phyloP scores from a whole-genome alignment of 1,140 invertebrate species.

The Mamestra configurata region DNA sequence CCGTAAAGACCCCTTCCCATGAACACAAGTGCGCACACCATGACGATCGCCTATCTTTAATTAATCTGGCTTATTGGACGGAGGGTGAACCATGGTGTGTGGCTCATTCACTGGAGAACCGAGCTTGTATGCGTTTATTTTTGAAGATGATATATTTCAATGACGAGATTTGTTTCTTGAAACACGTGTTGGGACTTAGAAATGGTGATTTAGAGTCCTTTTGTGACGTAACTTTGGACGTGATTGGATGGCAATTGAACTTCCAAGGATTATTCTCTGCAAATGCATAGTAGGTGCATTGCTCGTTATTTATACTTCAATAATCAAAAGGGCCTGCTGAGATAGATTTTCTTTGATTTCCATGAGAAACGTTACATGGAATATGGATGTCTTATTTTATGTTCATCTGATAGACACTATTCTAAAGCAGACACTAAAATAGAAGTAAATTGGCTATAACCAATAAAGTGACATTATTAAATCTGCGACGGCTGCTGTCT shows the following conservation, averaged over 20 bases:
- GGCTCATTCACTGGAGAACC: conserved; percentile 52
- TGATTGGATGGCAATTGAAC: too few relatives aligned
- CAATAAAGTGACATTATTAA: conserved; percentile 4
- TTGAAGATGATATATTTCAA: conserved; percentile 23
- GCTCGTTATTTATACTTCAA: not conserved
- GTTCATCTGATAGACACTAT: not conserved
- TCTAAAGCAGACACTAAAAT: not conserved
- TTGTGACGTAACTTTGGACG: not conserved
- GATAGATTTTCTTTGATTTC: too few relatives aligned
- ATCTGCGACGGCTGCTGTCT: not conserved
- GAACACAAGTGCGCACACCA: conserved; percentile 46
- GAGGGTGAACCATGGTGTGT: conserved; percentile 33
- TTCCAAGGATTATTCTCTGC: too few relatives aligned
- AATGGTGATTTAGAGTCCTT: not conserved
- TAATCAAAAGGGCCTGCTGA: too few relatives aligned
- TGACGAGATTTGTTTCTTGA: not conserved
- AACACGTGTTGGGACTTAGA: conserved; percentile 1
- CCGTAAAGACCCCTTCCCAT: not conserved
- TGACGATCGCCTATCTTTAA: conserved; percentile 76
- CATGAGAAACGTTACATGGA: too few relatives aligned
- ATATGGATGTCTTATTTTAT: too few relatives aligned
- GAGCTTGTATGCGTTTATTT: not conserved
- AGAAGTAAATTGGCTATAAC: not conserved
- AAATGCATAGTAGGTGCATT: too few relatives aligned
- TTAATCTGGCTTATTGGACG: conserved; percentile 68